These are phyloP conservation scores for Dryadula phaetusa DNA, from an alignment of 2,888 invertebrate species.

Conservation along the genomic window DNA sequence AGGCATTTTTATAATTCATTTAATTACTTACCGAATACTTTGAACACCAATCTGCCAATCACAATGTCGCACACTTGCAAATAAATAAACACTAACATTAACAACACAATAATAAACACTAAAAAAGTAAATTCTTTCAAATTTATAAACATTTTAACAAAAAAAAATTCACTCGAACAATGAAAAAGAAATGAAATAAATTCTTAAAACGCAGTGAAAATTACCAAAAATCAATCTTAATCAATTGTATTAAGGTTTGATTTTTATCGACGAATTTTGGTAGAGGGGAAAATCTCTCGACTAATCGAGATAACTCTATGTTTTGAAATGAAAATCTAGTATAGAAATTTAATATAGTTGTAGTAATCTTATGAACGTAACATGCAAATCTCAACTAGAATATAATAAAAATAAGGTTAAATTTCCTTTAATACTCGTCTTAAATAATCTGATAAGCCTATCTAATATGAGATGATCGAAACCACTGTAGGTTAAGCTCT, in stretches of 20 bases:
- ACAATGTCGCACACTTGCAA: constrained; percentile 69
- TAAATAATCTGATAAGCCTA: constrained; percentile 49
- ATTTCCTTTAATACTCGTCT: constrained; percentile 24
- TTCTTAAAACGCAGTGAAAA: constrained; percentile 2
- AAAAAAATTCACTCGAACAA: not conserved
- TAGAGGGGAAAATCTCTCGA: constrained; percentile 29
- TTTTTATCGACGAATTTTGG: constrained; percentile 9
- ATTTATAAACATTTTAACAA: constrained; percentile 60
- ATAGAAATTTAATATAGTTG: constrained; percentile 34
- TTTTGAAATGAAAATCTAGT: constrained; percentile 39
- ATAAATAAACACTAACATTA: constrained; percentile 64
- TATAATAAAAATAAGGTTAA: constrained; percentile 7
- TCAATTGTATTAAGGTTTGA: not conserved
- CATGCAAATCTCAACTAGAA: constrained; percentile 32
- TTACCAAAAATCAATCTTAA: constrained; percentile 21
- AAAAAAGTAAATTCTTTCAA: constrained; percentile 63
- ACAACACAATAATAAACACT: constrained; percentile 55
- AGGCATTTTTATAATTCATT: not conserved
- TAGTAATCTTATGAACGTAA: constrained; percentile 38
- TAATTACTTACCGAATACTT: constrained; percentile 67
- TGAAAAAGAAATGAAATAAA: not conserved
- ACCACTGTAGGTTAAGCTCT: constrained; percentile 42
- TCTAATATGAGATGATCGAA: constrained; percentile 30
- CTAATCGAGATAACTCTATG: constrained; percentile 36
- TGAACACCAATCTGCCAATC: constrained; percentile 63